A percentile compares a stretch with the other conserved stretches of the same genome.
Conservation (phyloP, 2,113 vertebrate genomes). For the Proteles cristata region DNA sequence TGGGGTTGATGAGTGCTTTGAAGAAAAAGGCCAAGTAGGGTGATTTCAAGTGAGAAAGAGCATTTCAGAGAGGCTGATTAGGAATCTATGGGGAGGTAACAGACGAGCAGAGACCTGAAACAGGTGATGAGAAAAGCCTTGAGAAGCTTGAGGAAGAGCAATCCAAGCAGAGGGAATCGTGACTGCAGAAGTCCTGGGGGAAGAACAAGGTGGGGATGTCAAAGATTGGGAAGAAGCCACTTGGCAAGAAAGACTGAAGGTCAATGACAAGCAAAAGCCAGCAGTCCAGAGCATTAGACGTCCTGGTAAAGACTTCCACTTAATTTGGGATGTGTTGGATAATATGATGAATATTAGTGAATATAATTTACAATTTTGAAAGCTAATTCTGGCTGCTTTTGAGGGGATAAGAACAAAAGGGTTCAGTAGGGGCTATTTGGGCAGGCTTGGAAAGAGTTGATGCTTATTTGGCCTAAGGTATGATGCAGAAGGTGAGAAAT, state of each 20-base stretch:
- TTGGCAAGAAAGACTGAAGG: background rate
- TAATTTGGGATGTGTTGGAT: background rate
- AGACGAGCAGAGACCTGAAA: background rate
- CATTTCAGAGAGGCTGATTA: background rate
- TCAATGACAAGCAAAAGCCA: background rate
- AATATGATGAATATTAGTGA: background rate
- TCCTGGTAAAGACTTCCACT: background rate
- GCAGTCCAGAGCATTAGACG: background rate
- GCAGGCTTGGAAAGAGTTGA: background rate
- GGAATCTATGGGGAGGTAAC: background rate
- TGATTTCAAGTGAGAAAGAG: background rate
- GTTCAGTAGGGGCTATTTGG: background rate
- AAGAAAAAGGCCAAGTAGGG: background rate
- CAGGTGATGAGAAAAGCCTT: background rate
- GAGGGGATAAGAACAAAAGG: background rate
- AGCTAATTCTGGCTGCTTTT: background rate
- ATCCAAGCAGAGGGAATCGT: background rate
- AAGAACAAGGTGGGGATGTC: background rate
- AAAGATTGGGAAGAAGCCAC: background rate
- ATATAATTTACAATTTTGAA: background rate
- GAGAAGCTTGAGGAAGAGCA: background rate
- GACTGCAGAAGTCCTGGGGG: background rate
- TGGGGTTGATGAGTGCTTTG: background rate
- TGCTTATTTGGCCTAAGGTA: background rate
- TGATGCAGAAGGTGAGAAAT: background rate